These are phyloP conservation scores for Propithecus deckenii DNA, from an alignment of 2,797 vertebrate species.

Conservation along the genomic window DNA sequence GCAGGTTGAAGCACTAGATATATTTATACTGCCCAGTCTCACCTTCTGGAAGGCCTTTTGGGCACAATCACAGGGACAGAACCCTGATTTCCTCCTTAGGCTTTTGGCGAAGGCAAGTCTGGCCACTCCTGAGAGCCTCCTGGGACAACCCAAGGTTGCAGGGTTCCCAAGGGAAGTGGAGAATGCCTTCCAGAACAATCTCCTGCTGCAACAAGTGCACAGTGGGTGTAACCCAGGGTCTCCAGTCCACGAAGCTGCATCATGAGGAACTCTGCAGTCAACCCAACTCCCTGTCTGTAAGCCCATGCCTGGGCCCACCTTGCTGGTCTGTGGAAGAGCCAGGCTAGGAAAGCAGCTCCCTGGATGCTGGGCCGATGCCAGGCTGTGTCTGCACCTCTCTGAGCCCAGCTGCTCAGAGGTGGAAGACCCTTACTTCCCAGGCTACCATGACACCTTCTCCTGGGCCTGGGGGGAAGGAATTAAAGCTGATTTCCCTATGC, in stretches of 20 bases:
- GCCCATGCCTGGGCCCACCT: background rate
- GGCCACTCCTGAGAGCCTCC: background rate
- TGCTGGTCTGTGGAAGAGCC: background rate
- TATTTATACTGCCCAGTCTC: constrained; percentile 73
- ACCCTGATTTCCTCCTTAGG: constrained; percentile 64
- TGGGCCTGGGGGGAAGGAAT: background rate
- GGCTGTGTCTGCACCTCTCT: background rate
- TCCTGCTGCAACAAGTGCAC: background rate
- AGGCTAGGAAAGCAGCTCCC: background rate
- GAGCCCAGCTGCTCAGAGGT: background rate
- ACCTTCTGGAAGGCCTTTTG: constrained; percentile 73
- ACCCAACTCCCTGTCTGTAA: background rate
- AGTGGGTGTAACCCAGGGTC: background rate
- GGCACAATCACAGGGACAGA: constrained; percentile 40
- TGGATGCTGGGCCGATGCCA: background rate
- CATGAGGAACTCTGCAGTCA: background rate
- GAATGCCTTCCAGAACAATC: background rate
- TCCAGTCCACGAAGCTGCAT: background rate
- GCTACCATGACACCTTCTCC: background rate
- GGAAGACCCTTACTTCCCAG: background rate
- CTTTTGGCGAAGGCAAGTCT: constrained; percentile 50
- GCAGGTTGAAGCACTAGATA: constrained; percentile 68
- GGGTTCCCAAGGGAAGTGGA: background rate
- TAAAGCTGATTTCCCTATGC: background rate
- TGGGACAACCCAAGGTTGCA: background rate